These are phyloP conservation scores for Odontothrips loti DNA, from an alignment of 2,888 invertebrate genomes.

Conservation along the genomic window DNA sequence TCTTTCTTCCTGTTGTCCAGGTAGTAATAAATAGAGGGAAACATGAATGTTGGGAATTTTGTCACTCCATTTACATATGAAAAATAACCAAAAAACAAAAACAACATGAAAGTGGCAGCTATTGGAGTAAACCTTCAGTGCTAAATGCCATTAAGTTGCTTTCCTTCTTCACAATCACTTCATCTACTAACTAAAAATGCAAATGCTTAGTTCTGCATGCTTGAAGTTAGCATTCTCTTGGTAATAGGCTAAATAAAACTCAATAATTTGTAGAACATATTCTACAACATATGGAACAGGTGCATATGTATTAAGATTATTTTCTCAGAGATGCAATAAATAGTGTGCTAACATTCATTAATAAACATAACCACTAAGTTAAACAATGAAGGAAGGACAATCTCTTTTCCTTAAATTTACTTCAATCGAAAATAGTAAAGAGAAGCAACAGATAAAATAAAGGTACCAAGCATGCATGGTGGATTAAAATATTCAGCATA, in stretches of 20 bases:
- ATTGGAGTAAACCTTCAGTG: not conserved
- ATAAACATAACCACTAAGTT: constrained; percentile 18
- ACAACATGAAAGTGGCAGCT: not conserved
- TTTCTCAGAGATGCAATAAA: constrained; percentile 18
- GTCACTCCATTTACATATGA: not conserved
- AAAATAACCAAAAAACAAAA: not conserved
- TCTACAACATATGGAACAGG: constrained; percentile 19
- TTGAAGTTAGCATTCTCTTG: constrained; percentile 17
- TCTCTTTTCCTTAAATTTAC: constrained; percentile 23
- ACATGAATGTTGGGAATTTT: no score
- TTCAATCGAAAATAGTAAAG: constrained; percentile 9
- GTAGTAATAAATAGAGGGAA: no score
- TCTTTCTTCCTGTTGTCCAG: not conserved
- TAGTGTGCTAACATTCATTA: constrained; percentile 23
- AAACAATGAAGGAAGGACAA: constrained; percentile 23
- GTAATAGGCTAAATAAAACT: constrained; percentile 18
- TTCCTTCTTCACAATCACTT: not conserved
- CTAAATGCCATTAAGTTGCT: constrained; percentile 19
- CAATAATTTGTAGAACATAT: constrained; percentile 17
- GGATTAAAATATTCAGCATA: constrained; percentile 20
- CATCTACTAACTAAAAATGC: constrained; percentile 20
- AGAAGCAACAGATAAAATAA: constrained; percentile 27
- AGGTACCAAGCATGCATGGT: constrained; percentile 26
- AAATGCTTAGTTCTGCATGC: constrained; percentile 26
- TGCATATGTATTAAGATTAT: constrained; percentile 20